These are phyloP conservation scores for Philereme vetulata DNA, from an alignment of 2,888 invertebrate species.

Conservation along the genomic window DNA sequence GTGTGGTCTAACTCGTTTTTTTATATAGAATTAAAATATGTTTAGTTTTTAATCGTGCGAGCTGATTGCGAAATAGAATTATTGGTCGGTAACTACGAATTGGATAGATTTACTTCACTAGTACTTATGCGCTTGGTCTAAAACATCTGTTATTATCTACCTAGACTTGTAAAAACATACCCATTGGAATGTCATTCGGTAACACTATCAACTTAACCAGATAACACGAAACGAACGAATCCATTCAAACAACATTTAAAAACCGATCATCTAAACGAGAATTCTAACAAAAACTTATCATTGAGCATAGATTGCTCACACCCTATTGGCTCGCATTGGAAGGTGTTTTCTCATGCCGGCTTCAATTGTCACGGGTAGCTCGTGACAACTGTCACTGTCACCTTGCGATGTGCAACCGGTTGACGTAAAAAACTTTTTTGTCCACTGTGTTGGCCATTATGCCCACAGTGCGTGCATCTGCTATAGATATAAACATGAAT, in stretches of 20 bases:
- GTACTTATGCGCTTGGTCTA: too few species aligned
- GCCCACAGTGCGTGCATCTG: conserved; percentile 57
- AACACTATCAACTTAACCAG: conserved; percentile 1
- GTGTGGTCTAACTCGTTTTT: too few species aligned
- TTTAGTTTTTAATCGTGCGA: conserved; percentile 46
- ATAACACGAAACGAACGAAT: conserved; percentile 7
- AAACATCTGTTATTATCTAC: too few species aligned
- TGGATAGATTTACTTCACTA: not conserved
- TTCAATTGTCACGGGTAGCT: conserved; percentile 52
- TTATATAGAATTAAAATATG: conserved; percentile 45
- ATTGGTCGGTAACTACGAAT: conserved; percentile 12
- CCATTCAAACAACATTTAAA: conserved; percentile 32
- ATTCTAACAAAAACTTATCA: conserved; percentile 49
- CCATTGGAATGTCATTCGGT: too few species aligned
- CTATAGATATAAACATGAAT: conserved; percentile 37
- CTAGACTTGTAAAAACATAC: too few species aligned
- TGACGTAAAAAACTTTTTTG: conserved; percentile 53
- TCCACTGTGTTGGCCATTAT: conserved; percentile 57
- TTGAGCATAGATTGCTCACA: conserved; percentile 43
- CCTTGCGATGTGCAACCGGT: conserved; percentile 57
- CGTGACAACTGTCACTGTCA: conserved; percentile 58
- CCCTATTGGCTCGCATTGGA: conserved; percentile 51
- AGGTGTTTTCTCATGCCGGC: conserved; percentile 48
- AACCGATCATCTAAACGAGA: conserved; percentile 38
- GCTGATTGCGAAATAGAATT: conserved; percentile 4